Evolutionary conservation across 1,140 invertebrate species (phyloP).

Genomic region (Drosophila sulfurigaster): DNA sequence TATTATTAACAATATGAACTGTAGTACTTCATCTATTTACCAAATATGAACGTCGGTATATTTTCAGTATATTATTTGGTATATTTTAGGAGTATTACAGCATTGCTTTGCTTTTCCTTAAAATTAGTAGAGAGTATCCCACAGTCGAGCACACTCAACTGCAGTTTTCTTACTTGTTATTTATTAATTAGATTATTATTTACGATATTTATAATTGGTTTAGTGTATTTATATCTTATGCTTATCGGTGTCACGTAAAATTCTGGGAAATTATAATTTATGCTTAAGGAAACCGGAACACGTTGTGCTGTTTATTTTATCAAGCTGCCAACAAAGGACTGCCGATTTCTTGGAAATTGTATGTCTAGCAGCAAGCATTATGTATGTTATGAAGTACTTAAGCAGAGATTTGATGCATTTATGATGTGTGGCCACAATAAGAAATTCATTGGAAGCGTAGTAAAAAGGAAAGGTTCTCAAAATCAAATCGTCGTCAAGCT

Average conservation of each 20-base stretch:
- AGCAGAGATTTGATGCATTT: neutral
- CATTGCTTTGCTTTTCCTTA: no score
- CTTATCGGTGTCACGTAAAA: neutral
- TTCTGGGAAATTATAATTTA: neutral
- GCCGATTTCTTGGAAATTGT: constrained; percentile 4
- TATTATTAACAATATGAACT: no score
- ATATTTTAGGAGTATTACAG: no score
- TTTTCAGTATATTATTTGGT: no score
- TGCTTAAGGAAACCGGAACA: neutral
- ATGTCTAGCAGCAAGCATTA: neutral
- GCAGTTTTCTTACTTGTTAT: no score
- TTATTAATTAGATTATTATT: no score
- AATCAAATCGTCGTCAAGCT: constrained; percentile 14
- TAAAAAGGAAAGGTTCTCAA: neutral
- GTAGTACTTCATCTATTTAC: no score
- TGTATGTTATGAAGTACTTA: constrained; percentile 1
- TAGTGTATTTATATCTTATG: neutral
- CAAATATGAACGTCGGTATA: no score
- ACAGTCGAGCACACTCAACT: no score
- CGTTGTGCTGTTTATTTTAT: neutral
- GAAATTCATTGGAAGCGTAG: neutral
- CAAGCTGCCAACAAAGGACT: neutral
- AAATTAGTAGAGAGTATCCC: no score
- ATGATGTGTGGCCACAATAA: constrained; percentile 3
- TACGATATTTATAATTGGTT: neutral